Base-by-base conservation (phyloP, 64 coral and sea anemone species). In the Acropora tenuis region DNA sequence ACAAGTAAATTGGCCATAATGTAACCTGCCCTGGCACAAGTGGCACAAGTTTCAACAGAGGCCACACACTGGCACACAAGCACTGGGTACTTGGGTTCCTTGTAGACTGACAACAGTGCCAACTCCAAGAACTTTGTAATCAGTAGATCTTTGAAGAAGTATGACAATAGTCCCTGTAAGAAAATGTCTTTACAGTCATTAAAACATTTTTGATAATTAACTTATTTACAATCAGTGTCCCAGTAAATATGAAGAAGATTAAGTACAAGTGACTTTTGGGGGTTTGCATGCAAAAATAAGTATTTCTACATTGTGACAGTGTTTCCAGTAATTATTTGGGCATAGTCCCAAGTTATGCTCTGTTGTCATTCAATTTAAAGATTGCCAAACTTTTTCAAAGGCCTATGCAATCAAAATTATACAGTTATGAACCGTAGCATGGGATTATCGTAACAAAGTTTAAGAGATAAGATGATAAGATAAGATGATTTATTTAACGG, bases 81-180 rank as follows among this genome's bases (percentile, higher is more conserved):
- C 78, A 78, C 67, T 59, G 78, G 88, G 88, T 68, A 90, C 55
- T 80, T 78, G 88, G 41, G 61, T 65, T 75, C 50, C 65, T 43
- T 57, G 78, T 69, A 72, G 16, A 17, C 68, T 20, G 41, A 69
- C 72, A 48, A 92, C 79, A 46, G 68, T 92, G 11, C 90, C 81
- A 86, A 92, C 90, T 78, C 78, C 90, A 6, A 92, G 67, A 75
- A 92, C 81, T 92, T 92, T 53, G 73, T 78, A 85, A 49, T 78
- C 71, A 40, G 43, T 69, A 76, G 48, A 60, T 61, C 47, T 77
- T 77, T 78, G 87, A 19, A 89, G 71, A 8, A 89, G 4, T 61
- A 89, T 61, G 17, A 78, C 87, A 50, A 89, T 76, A 17, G 49
- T 9, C 8, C 75, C 87, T 89, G 86, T n/a, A 52, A 88, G 5